These are phyloP conservation scores for Eleutherodactylus coqui DNA, from an alignment of 2,797 vertebrate species.

Conservation along the genomic window DNA sequence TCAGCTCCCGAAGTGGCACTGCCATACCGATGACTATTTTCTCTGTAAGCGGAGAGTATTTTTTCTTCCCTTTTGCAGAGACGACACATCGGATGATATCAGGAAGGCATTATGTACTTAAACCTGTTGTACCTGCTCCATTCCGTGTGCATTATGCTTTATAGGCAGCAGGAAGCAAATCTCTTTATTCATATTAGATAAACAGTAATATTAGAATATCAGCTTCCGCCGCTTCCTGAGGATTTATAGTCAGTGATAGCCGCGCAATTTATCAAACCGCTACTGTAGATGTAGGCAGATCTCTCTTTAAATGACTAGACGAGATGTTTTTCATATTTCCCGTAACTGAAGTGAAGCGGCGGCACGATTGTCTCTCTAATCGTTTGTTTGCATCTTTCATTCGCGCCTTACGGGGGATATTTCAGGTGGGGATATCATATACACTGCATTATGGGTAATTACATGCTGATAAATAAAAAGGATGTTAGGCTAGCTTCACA, in stretches of 20 bases:
- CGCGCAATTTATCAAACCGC: not conserved
- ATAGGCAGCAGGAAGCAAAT: not conserved
- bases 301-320: not conserved
- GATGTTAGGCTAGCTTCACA: not conserved
- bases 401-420: not conserved
- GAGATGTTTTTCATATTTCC: not conserved
- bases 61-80: no score
- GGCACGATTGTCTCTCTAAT: not conserved
- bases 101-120: not conserved
- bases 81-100: not conserved
- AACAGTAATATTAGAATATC: not conserved
- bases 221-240: not conserved
- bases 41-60: not conserved
- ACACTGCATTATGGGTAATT: not conserved
- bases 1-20: no score
- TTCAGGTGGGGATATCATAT: not conserved
- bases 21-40: not conserved
- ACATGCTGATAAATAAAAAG: not conserved
- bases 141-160: not conserved
- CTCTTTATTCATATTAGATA: not conserved
- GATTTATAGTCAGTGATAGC: not conserved
- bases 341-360: not conserved
- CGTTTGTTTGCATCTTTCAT: not conserved
- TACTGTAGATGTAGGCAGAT: not conserved
- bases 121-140: not conserved